Evolutionary conservation across 2,113 vertebrate species (phyloP).

Genomic region (Heteronetta atricapilla): DNA sequence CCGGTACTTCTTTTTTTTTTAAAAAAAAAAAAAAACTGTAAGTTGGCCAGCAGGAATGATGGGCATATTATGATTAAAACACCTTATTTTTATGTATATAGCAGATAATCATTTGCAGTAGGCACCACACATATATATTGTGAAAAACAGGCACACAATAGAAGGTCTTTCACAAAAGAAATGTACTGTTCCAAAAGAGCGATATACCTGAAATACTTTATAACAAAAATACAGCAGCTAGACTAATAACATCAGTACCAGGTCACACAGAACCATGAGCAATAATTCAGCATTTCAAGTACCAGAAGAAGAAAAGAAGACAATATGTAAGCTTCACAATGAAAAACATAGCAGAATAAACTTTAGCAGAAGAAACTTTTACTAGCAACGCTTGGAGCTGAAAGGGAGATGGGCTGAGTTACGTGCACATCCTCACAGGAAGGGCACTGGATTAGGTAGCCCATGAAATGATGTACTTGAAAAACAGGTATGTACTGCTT

Average conservation of each 20-base stretch:
- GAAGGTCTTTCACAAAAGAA: slow-evolving; percentile 51
- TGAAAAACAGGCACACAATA: slow-evolving; percentile 63
- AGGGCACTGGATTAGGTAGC: neutral
- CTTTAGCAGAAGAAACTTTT: slow-evolving; percentile 42
- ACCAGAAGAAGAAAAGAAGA: slow-evolving; percentile 43
- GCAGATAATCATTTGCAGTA: slow-evolving; percentile 36
- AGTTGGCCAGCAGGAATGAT: slow-evolving; percentile 39
- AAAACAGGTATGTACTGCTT: neutral
- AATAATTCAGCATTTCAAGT: slow-evolving; percentile 21
- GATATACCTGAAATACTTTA: slow-evolving; percentile 29
- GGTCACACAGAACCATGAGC: slow-evolving; percentile 47
- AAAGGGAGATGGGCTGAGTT: neutral
- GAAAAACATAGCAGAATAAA: slow-evolving; percentile 58
- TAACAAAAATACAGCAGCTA: slow-evolving; percentile 45
- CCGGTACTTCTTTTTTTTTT: neutral
- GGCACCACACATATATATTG: slow-evolving; percentile 41
- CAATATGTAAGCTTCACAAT: slow-evolving; percentile 47
- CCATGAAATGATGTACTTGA: neutral
- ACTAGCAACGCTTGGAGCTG: slow-evolving; percentile 9
- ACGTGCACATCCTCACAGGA: neutral
- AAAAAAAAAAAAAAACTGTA: neutral
- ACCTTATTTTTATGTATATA: slow-evolving; percentile 64
- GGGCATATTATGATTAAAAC: slow-evolving; percentile 52
- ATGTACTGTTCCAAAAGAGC: slow-evolving; percentile 43
- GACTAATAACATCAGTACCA: slow-evolving; percentile 51